phyloP scores from a whole-genome alignment of 2,113 vertebrate species.

The Casuarius casuarius region DNA sequence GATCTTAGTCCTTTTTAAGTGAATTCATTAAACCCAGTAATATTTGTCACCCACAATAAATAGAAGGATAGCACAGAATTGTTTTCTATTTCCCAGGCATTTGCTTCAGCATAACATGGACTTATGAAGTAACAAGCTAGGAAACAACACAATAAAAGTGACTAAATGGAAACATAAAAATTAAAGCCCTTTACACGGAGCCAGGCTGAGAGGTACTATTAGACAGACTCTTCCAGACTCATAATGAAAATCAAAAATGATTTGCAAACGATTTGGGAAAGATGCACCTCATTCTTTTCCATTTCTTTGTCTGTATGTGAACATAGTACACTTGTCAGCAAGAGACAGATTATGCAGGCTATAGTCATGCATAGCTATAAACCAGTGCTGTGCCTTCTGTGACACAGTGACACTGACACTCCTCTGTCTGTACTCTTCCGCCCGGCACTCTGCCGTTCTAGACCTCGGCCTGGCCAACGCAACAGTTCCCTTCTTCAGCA shows the following conservation, averaged over 20 bases:
- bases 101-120: slow-evolving; percentile 46
- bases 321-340: neutral
- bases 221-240: slow-evolving; percentile 9
- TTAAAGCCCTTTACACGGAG: slow-evolving; percentile 41
- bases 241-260: slow-evolving; percentile 48
- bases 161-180: slow-evolving; percentile 66
- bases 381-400: neutral
- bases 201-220: neutral
- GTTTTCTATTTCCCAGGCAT: slow-evolving; percentile 34
- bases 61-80: slow-evolving; percentile 26
- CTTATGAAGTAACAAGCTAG: slow-evolving; percentile 53
- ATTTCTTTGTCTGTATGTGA: neutral
- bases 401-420: neutral
- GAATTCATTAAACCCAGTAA: slow-evolving; percentile 60
- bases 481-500: neutral
- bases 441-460: neutral
- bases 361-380: neutral
- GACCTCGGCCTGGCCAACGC: neutral
- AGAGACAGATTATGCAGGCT: neutral
- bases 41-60: slow-evolving; percentile 53
- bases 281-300: neutral
- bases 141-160: slow-evolving; percentile 63
- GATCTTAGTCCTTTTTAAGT: slow-evolving; percentile 38
- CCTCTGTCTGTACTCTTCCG: neutral
- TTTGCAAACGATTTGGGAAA: slow-evolving; percentile 9